phyloP scores from a whole-genome alignment of 2,113 vertebrate genomes.

The Cricetomys ansorgei region DNA sequence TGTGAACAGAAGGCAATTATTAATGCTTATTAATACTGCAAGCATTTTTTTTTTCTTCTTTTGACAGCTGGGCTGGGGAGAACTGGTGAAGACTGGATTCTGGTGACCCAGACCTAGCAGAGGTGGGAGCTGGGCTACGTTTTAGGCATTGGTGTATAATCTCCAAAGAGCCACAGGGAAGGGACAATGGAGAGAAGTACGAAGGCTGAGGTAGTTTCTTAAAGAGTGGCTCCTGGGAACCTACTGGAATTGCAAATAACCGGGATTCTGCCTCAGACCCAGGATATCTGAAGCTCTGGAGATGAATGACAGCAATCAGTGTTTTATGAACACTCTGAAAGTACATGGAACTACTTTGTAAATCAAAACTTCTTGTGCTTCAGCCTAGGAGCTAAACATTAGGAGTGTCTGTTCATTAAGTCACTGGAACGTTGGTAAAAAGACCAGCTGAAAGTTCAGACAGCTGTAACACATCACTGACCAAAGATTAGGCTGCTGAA shows the following conservation, averaged over 20 bases:
- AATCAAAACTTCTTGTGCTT: constrained; percentile 5
- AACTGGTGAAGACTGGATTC: background rate
- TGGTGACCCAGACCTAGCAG: background rate
- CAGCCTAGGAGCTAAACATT: background rate
- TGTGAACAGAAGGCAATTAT: background rate
- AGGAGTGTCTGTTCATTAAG: background rate
- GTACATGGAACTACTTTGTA: background rate
- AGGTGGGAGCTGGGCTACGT: background rate
- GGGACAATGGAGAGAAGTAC: background rate
- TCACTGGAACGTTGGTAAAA: background rate
- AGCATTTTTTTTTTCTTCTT: too few species aligned
- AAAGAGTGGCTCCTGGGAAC: background rate
- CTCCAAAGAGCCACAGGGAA: background rate
- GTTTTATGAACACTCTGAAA: background rate
- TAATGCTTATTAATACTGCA: background rate
- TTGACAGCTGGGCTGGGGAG: background rate
- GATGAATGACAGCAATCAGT: background rate
- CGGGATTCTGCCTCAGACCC: background rate
- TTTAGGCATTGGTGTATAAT: background rate
- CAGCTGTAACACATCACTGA: background rate
- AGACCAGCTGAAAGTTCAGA: background rate
- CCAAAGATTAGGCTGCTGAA: background rate
- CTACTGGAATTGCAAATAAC: background rate
- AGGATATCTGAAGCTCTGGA: background rate
- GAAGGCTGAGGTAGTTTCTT: background rate